Evolutionary conservation across 2,888 invertebrate genomes (phyloP), one percentile per base, ranked within the genome.

Genomic region (Himalopsyche kuldschensis): DNA sequence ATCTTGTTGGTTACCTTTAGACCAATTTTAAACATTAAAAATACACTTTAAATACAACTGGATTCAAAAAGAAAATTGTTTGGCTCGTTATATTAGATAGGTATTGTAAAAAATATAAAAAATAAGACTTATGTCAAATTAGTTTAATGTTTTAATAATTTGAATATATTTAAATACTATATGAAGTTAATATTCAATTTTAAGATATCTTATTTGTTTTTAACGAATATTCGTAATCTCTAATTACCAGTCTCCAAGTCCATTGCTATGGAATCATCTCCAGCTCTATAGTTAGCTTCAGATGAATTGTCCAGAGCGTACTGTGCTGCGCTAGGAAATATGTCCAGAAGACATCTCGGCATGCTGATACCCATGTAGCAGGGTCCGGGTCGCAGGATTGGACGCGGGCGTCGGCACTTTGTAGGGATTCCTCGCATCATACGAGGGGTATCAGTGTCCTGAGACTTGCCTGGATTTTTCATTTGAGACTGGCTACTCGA

Each of bases 331-430:
- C 92, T 92, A 75, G 94, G 94, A 90, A 96, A 96, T 83, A 96
- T 91, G 88, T 94, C 93, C 84, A 91, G 90, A 55, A 96, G 91
- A 88, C 93, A 93, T 82, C 92, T 91, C 8, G 97, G 96, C 87
- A 96, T 91, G 88, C 95, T 93, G 83, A 97, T 94, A 30, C 96
- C 96, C 91, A 95, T 93, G 88, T 95, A 95, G 86, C 92, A 90
- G 35, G 90, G 89, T 63, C 86, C 86, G 69, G 81, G 80, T 85
- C 79, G 80, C 82, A 84, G 75, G 32, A 32, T 78, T 79, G 81
- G 81, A 69, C 86, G 86, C 86, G 88, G 87, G 30, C 75, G 35
- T n/a, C 55, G 55, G 4, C 55, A 55, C 55, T 55, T 55, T 20
- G 24, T 55, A 3, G 55, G 55, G 10, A 55, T 55, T 24, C 55